Evolutionary conservation across 2,888 invertebrate genomes (phyloP).

Genomic region (Apodemia zela): DNA sequence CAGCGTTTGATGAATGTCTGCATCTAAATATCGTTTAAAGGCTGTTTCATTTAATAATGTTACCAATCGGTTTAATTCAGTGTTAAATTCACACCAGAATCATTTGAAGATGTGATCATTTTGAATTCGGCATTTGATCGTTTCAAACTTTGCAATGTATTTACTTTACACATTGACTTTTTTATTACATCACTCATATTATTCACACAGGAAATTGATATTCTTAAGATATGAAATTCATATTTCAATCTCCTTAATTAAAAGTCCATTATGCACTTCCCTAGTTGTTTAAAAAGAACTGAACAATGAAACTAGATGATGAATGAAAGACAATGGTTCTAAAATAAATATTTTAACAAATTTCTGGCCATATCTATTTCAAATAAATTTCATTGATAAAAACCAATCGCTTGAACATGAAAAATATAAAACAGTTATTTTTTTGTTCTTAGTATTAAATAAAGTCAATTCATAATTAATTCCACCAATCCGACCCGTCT

Average conservation of each 20-base stretch:
- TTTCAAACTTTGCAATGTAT: neutral
- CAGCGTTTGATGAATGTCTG: neutral
- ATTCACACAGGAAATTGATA: neutral
- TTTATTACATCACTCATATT: neutral
- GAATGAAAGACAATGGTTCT: conserved; percentile 2
- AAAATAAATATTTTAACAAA: neutral
- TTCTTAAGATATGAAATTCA: neutral
- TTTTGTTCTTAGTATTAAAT: neutral
- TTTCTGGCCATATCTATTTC: neutral
- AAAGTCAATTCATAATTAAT: neutral
- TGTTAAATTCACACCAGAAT: neutral
- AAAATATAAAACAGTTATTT: neutral
- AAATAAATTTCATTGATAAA: neutral
- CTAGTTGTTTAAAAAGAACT: neutral
- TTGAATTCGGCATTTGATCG: neutral
- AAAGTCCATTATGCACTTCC: neutral
- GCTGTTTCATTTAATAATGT: neutral
- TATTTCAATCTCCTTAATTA: neutral
- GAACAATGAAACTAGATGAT: neutral
- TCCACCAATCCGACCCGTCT: conserved; percentile 15
- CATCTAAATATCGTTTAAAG: neutral
- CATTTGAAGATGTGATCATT: neutral
- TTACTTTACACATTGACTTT: neutral
- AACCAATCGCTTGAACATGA: neutral
- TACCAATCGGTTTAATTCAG: neutral